phyloP scores from a whole-genome alignment of 2,888 invertebrate species.

The Petrolisthes manimaculis region DNA sequence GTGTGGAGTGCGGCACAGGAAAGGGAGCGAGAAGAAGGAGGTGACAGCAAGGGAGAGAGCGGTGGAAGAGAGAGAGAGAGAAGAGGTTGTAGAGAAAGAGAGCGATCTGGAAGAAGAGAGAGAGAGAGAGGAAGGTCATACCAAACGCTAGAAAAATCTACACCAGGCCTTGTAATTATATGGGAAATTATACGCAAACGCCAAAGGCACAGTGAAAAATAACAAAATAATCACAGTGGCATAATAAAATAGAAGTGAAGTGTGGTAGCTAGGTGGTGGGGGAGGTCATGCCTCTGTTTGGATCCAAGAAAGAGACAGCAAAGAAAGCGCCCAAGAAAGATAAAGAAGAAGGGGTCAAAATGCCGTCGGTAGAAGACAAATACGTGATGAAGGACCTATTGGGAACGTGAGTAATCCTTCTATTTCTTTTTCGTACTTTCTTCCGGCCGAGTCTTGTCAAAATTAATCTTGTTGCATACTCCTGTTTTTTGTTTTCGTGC shows the following conservation, averaged over 20 bases:
- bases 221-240: neutral
- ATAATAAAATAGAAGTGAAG: neutral
- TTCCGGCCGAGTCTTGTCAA: too few relatives aligned
- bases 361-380: slow-evolving; percentile 88
- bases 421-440: neutral
- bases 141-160: neutral
- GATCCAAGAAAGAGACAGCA: slow-evolving; percentile 84
- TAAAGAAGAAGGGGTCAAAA: slow-evolving; percentile 80
- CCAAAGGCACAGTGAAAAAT: neutral
- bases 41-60: slow-evolving; percentile 9
- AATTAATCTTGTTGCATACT: too few relatives aligned
- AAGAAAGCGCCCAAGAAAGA: slow-evolving; percentile 78
- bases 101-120: slow-evolving; percentile 14
- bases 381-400: slow-evolving; percentile 89
- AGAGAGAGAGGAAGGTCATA: slow-evolving; percentile 5
- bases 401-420: slow-evolving; percentile 80
- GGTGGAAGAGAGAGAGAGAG: slow-evolving; percentile 9
- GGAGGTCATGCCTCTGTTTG: slow-evolving; percentile 84
- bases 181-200: neutral
- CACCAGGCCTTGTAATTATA: too few relatives aligned
- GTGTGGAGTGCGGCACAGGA: slow-evolving; percentile 10
- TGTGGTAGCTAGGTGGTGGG: neutral
- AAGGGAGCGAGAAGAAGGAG: slow-evolving; percentile 2
- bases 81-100: slow-evolving; percentile 15
- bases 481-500: too few relatives aligned